Base-by-base conservation (phyloP, 1,140 invertebrate species). In the Papilio helenus region DNA sequence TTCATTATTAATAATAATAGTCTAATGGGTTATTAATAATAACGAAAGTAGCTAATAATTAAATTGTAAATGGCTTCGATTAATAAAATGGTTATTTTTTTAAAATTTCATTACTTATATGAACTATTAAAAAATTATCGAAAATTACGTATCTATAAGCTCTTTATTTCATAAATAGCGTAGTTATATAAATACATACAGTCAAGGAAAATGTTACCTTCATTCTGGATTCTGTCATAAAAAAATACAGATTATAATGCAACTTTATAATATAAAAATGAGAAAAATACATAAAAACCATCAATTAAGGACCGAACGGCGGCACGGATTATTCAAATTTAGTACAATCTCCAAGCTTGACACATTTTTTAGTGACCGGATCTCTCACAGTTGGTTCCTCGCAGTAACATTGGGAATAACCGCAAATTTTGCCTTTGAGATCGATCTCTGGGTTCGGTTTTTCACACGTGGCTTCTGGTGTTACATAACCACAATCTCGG, bases 351-450 rank as follows among this genome's bases (percentile, higher is more conserved):
- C 89, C 85, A 0, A 89, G 42, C 0, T 23, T 18, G 0, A 92
- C 84, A 68, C 91, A 93, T 51, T 88, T 87, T 0, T 82, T 76
- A 0, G 76, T 83, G 3, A 16, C 74, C 1, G 80, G 77, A 71
- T 93, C 82, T 20, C 87, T 84, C 3, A 93, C 88, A 16, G 87
- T 92, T 2, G 87, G 87, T 0, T 84, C 34, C 51, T 88, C 87
- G 76, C 90, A 93, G 81, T 92, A 91, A 68, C 90, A 93, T 0
- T 87, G 84, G 0, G 87, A 88, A 84, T 79, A 93, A 79, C 90
- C 90, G 51, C 90, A 92, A 4, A 91, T 65, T 0, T 72, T 71
- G 5, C 72, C 86, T 29, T 4, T n/a, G 0, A 3, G 79, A 76
- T 23, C 83, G 61, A 5, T 46, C 68, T 4, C 10, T 1, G 90